Base-by-base conservation (phyloP, 2,113 vertebrate species). In the Turdus rufiventris region DNA sequence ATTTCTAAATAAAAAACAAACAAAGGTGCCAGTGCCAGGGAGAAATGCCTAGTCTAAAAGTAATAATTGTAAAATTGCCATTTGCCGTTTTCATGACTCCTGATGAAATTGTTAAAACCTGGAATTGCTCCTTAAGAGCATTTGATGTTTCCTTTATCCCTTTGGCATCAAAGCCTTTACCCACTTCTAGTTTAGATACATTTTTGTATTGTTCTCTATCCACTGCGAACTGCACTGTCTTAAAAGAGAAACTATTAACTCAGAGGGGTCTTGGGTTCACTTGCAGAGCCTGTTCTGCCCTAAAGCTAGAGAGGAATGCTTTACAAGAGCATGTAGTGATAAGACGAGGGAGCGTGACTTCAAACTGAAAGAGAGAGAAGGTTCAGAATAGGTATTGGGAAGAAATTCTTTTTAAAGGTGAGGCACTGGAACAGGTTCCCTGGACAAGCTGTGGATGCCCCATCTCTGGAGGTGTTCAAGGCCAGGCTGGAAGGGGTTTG, bases 21-120 rank as follows among this genome's bases (percentile, higher is more conserved):
- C 20, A 19, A 5, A 19, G 4, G 2, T 14, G 10, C 8, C 0
- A 0, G 5, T 13, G 14, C 6, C 17, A 34, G 45, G 48, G 14
- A 47, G 28, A 82, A 86, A 83, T 26, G 17, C 8, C 12, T 66
- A 45, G 42, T 58, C 51, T 84, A 75, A 85, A 82, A 92, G 58
- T 28, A 75, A 34, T 47, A 78, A 80, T 18, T 88, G 62, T 33
- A 67, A 94, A 89, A 87, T 24, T 62, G 60, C 43, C 53, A 60
- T 78, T 77, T 57, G n/a, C 65, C 75, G 60, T 34, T 86, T 88
- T 82, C 58, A 50, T n/a, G 25, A 79, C 40, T 82, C 67, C 42
- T 53, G 34, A 31, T 36, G 60, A 40, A 76, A 86, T 51, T 77
- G 23, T 51, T 85, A 72, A 85, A 76, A 60, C 26, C 36, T 57